These are phyloP conservation scores for Rhabditoides inermis DNA, from an alignment of 2,888 invertebrate genomes.

Conservation along the genomic window DNA sequence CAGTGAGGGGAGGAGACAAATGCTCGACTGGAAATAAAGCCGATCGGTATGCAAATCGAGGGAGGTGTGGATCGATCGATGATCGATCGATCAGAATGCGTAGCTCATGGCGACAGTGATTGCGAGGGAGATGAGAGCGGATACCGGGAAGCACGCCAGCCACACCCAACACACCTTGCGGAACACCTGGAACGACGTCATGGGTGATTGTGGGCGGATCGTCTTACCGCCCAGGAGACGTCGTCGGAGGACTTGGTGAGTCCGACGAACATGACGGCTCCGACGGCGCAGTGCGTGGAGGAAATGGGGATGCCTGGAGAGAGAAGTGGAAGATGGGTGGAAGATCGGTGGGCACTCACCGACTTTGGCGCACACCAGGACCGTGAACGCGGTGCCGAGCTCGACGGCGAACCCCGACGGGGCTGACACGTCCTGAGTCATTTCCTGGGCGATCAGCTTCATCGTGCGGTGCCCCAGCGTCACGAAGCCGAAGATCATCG, in stretches of 20 bases:
- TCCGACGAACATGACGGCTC: conserved; percentile 40
- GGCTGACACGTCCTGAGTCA: conserved; percentile 32
- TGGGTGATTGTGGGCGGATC: too few species aligned
- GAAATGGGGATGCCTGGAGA: conserved; percentile 32
- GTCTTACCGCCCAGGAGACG: conserved; percentile 18
- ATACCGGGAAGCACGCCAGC: conserved; percentile 35
- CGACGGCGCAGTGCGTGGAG: conserved; percentile 43
- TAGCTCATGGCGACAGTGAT: too few species aligned
- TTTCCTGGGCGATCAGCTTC: conserved; percentile 32
- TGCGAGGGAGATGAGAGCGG: conserved; percentile 26
- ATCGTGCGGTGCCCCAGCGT: conserved; percentile 36
- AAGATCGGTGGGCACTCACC: conserved; percentile 16
- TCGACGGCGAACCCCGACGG: conserved; percentile 40
- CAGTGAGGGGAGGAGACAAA: too few species aligned
- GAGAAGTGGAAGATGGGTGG: too few species aligned
- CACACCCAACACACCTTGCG: conserved; percentile 26
- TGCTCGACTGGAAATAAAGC: too few species aligned
- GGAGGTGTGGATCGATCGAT: too few species aligned
- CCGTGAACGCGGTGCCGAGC: conserved; percentile 43
- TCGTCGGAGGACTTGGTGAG: conserved; percentile 33
- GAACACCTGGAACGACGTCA: conserved; percentile 25
- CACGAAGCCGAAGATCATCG: conserved; percentile 35
- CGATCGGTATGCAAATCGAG: too few species aligned
- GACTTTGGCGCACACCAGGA: conserved; percentile 37
- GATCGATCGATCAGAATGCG: too few species aligned